Conservation (phyloP, 2,113 vertebrate genomes). For the Apaloderma vittatum region DNA sequence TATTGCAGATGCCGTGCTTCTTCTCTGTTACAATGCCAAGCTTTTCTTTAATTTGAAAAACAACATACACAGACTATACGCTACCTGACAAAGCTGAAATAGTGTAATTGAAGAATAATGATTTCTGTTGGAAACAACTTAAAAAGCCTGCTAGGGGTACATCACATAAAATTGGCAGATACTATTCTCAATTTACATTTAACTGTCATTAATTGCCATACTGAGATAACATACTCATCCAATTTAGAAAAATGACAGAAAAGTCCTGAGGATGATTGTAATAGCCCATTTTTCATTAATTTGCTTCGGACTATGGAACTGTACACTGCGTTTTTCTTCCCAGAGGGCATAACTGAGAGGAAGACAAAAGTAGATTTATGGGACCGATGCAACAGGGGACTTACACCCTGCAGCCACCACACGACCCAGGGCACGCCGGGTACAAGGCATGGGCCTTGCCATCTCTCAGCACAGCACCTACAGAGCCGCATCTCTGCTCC, state of each 20-base stretch:
- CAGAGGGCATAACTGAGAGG: not conserved
- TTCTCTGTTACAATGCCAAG: not conserved
- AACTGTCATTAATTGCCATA: not conserved
- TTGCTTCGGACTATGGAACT: not conserved
- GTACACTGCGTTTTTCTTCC: not conserved
- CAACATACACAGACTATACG: not conserved
- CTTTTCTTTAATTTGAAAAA: not conserved
- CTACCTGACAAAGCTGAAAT: not conserved
- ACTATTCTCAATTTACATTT: not conserved
- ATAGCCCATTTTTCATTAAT: not conserved
- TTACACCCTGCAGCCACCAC: not conserved
- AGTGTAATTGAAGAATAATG: not conserved
- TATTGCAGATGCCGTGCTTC: not conserved
- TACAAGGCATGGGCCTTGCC: not conserved
- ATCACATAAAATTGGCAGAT: not conserved
- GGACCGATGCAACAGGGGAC: not conserved
- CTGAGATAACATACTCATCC: not conserved
- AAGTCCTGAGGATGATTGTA: not conserved
- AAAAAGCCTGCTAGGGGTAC: not conserved
- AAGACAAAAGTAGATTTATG: not conserved
- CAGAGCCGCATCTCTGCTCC: not conserved
- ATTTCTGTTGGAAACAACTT: not conserved
- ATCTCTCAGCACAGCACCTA: not conserved
- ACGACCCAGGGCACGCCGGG: rapidly evolving
- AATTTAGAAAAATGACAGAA: not conserved